These are phyloP conservation scores for Pegoplata infirma DNA, from an alignment of 2,888 invertebrate genomes.

Conservation along the genomic window DNA sequence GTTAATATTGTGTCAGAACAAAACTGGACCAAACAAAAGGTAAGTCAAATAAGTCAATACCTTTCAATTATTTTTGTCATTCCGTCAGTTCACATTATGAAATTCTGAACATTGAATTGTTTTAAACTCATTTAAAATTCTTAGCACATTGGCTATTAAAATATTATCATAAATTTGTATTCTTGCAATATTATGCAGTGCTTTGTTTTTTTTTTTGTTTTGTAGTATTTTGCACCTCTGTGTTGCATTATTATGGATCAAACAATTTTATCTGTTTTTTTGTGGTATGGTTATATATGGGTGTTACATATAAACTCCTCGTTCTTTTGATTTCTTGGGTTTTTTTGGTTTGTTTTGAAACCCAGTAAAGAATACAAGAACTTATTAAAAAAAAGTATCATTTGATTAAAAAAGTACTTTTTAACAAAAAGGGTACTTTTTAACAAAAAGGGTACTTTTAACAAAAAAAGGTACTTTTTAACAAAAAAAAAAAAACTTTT, in stretches of 20 bases:
- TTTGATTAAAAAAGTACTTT: too few relatives aligned
- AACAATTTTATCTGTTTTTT: conserved; percentile 53
- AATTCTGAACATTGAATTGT: background rate
- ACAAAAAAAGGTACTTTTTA: too few relatives aligned
- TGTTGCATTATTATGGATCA: conserved; percentile 62
- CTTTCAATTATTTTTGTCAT: conserved; percentile 31
- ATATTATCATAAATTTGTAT: background rate
- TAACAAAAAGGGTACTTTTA: too few relatives aligned
- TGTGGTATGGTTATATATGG: background rate
- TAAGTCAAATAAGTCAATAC: conserved; percentile 50
- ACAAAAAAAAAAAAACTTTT: too few relatives aligned
- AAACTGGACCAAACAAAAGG: conserved; percentile 65
- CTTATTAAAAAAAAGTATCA: too few relatives aligned
- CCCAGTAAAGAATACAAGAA: too few relatives aligned
- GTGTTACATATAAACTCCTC: background rate
- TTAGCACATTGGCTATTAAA: conserved; percentile 28
- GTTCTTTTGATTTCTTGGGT: background rate
- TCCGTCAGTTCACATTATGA: conserved; percentile 14
- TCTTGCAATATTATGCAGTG: background rate
- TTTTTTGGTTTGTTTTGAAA: conserved; percentile 1
- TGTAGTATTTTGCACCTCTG: background rate
- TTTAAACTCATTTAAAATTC: conserved; percentile 47
- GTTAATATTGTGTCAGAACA: conserved; percentile 43
- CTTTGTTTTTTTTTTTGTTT: background rate
- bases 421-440: too few relatives aligned